phyloP scores from a whole-genome alignment of 2,113 vertebrate species.

The Eulemur rufifrons region DNA sequence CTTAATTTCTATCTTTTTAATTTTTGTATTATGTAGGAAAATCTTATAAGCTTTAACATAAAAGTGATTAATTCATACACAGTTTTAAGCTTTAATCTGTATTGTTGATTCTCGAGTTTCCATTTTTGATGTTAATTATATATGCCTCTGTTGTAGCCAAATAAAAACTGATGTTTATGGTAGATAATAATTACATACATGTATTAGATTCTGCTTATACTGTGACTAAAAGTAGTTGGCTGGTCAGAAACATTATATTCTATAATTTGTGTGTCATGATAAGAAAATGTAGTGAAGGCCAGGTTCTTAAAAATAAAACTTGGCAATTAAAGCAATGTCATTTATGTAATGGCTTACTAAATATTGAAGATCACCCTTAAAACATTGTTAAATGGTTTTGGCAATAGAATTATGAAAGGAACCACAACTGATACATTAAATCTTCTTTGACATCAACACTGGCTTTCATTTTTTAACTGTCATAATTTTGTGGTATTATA shows the following conservation, averaged over 20 bases:
- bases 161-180: not conserved
- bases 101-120: not conserved
- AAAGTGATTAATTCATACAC: not conserved
- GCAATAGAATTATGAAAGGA: not conserved
- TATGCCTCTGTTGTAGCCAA: not conserved
- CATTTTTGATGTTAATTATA: not conserved
- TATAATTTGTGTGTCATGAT: not conserved
- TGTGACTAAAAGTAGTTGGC: not conserved
- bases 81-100: not conserved
- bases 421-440: not conserved
- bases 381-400: not conserved
- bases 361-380: not conserved
- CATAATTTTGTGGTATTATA: not conserved
- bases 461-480: not conserved
- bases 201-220: not conserved
- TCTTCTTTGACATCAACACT: not conserved
- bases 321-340: not conserved
- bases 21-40: not conserved
- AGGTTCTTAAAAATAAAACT: conserved; percentile 9
- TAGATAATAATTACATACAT: not conserved
- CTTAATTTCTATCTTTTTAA: not conserved
- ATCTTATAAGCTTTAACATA: not conserved
- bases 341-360: not conserved
- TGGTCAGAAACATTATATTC: not conserved
- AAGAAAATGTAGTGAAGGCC: not conserved